Conservation (phyloP, 2,113 vertebrate genomes). For the Egretta garzetta region DNA sequence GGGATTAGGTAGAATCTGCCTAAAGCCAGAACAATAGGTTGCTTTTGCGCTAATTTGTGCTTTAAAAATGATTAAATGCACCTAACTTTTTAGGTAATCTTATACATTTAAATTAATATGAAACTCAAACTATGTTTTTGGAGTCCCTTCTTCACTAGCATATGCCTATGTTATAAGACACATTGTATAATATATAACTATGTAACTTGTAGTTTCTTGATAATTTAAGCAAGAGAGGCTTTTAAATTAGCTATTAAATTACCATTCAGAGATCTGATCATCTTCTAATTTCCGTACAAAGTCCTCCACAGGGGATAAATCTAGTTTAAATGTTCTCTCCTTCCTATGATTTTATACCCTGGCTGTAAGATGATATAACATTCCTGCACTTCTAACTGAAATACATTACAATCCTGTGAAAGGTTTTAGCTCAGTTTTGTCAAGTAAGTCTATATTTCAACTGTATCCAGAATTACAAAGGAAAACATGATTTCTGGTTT, state of each 20-base stretch:
- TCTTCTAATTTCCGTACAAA: conserved; percentile 46
- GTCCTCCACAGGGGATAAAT: conserved; percentile 51
- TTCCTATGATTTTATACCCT: background rate
- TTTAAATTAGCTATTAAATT: conserved; percentile 69
- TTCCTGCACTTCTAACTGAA: background rate
- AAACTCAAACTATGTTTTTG: background rate
- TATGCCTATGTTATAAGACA: background rate
- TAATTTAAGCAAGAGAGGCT: conserved; percentile 38
- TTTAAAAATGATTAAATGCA: conserved; percentile 40
- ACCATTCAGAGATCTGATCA: conserved; percentile 61
- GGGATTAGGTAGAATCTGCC: background rate
- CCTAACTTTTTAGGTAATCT: conserved; percentile 3
- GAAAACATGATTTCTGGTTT: background rate
- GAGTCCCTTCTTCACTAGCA: background rate
- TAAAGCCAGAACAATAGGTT: conserved; percentile 7
- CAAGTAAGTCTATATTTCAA: background rate
- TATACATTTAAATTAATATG: conserved; percentile 23
- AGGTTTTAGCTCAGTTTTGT: background rate
- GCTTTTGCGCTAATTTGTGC: conserved; percentile 21
- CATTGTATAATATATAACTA: background rate
- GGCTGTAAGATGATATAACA: conserved; percentile 1
- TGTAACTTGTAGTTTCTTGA: conserved; percentile 36
- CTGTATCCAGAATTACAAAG: background rate
- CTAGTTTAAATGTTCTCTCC: conserved; percentile 42
- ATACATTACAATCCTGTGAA: background rate